Base-by-base conservation (phyloP, 2,888 invertebrate genomes). In the Atethmia centrago region DNA sequence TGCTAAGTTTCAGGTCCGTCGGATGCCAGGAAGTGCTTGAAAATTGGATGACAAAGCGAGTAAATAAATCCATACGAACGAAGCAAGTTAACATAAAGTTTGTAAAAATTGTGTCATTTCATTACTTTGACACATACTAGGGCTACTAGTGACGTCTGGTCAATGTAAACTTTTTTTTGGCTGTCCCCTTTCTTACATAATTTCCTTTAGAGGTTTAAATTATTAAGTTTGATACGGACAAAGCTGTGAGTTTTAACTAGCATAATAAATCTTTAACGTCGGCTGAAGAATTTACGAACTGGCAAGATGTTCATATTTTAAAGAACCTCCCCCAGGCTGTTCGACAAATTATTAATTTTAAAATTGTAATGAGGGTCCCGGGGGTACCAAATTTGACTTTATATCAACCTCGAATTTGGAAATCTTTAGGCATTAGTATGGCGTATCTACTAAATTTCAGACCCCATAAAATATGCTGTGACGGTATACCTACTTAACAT, bases 231-330 rank as follows among this genome's bases (percentile, higher is more conserved):
- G 66, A 36, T 74, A 76, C 73, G 59, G 51, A 73, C 62, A 79
- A 75, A 74, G 74, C 73, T 77, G 75, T 76, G 74, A 82, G 74
- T 70, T 77, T 84, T 59, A 70, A 82, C 84, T 79, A 79, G 67
- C 31, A 9, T 74, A 65, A 82, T 85, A 86, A 88, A 84, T 86
- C 80, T 75, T 84, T 71, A 66, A 77, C 77, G 76, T 80, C 88
- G 86, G 87, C 85, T 88, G 88, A 91, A 88, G 86, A 90, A 94
- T 93, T 94, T 93, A 94, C 90, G 90, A 92, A 92, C 92, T 90
- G 92, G 87, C 91, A 91, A 91, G 86, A 88, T 87, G 87, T 89
- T 88, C 87, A 87, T 90, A 90, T 90, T 87, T 90, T 84, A 87
- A 86, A 85, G 84, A 86, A 86, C 79, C 83, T 82, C 83, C 85